Evolutionary conservation across 2,113 vertebrate species (phyloP), one percentile per base, ranked within the genome.

Genomic region (Porphyrio hochstetteri): DNA sequence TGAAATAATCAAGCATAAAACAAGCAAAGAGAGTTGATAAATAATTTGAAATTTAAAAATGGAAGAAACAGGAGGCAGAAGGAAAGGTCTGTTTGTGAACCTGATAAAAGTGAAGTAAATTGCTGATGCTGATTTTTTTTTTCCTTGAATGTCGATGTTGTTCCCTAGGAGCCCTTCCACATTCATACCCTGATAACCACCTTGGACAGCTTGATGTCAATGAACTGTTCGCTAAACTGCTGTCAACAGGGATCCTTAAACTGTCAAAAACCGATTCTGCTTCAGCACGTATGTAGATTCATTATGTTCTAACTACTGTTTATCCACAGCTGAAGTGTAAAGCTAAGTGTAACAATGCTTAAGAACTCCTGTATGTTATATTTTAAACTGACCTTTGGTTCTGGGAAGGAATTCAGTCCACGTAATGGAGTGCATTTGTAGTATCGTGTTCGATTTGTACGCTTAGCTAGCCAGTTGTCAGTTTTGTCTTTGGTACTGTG

Each of bases 151-250:
- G 8, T 57, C 5, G 5, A 1, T 91, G 9, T 92, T 91, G 35
- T 82, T 71, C 25, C 21, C 6, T 87, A 98, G 98, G 98, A 42
- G 82, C 75, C 10, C 92, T 98, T 93, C 96, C 98, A 50, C 98
- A 98, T 97, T 95, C 98, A 35, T 98, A 98, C 52, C 96, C 98
- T 61, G 99, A 99, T 97, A 99, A 99, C 97, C 99, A 99, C 97
- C 98, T 99, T 23, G 99, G 99, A 27, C 99, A 99, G 95, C 96
- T 99, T 24, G 99, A 99, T 95, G 99, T 99, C 61, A 99, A 99
- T 90, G 99, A 99, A 88, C 97, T 99, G 48, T 98, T 99, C 79
- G 97, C 99, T 94, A 99, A 99, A 96, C 98, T 99, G 86, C 97
- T 99, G 92, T 98, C 98, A 92, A 99, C 97, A 38, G 99, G 99